phyloP scores from a whole-genome alignment of 1,140 invertebrate species.

The Drosophila yakuba region DNA sequence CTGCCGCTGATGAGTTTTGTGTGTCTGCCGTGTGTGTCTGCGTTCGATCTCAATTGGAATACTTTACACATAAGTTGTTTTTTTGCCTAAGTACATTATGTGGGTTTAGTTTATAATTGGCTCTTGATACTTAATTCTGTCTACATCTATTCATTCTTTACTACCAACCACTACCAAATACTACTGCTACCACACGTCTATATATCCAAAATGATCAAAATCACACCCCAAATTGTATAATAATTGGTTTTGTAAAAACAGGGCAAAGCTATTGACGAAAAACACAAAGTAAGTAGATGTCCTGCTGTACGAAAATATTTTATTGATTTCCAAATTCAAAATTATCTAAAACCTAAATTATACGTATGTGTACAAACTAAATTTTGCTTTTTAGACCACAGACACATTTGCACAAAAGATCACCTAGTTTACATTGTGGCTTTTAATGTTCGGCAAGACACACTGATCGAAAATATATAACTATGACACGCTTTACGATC shows the following conservation, averaged over 20 bases:
- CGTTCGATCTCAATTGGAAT: constrained; percentile 63
- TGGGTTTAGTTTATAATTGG: constrained; percentile 70
- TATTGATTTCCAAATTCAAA: constrained; percentile 40
- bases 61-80: constrained; percentile 27
- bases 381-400: constrained; percentile 62
- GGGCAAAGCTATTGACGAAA: constrained; percentile 84
- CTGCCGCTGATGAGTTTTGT: constrained; percentile 53
- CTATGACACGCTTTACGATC: constrained; percentile 36
- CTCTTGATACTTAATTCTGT: constrained; percentile 59
- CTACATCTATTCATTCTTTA: constrained; percentile 65
- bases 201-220: constrained; percentile 29
- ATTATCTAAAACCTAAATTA: constrained; percentile 47
- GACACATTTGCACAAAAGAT: constrained; percentile 45
- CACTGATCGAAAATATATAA: constrained; percentile 40
- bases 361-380: constrained; percentile 47
- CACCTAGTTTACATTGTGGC: constrained; percentile 39
- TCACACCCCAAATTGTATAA: constrained; percentile 48
- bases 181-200: constrained; percentile 39
- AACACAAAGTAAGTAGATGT: constrained; percentile 82
- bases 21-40: constrained; percentile 72
- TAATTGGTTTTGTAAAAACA: constrained; percentile 73
- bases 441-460: constrained; percentile 34
- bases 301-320: constrained; percentile 44
- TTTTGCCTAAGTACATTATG: constrained; percentile 37
- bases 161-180: constrained; percentile 61